phyloP scores from a whole-genome alignment of 2,888 invertebrate genomes.

The Euplexia lucipara region DNA sequence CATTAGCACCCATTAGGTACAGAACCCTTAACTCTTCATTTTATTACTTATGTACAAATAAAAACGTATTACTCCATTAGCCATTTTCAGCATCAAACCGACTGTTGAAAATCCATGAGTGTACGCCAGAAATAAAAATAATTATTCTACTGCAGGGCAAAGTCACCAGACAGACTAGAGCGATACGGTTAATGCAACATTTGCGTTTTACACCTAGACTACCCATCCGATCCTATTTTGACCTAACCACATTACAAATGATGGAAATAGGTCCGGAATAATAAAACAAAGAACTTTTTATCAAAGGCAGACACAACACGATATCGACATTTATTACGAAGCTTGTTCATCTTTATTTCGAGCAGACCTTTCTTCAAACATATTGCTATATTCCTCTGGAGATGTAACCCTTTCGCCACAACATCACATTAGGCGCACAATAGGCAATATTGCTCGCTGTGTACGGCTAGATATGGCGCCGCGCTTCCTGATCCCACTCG shows the following conservation, averaged over 20 bases:
- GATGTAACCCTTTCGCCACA: constrained; percentile 20
- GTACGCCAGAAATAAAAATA: neutral
- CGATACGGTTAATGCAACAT: neutral
- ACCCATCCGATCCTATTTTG: neutral
- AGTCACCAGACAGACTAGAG: neutral
- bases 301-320: constrained; percentile 5
- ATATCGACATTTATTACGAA: constrained; percentile 10
- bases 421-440: constrained; percentile 34
- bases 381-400: constrained; percentile 34
- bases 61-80: too few relatives aligned
- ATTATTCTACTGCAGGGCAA: neutral
- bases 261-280: neutral
- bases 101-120: neutral
- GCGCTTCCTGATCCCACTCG: constrained; percentile 33
- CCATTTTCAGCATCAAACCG: too few relatives aligned
- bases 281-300: neutral
- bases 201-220: neutral
- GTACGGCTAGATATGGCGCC: constrained; percentile 28
- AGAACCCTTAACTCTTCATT: neutral
- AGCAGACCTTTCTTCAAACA: constrained; percentile 3
- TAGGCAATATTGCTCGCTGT: constrained; percentile 23
- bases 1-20: too few relatives aligned
- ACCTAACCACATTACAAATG: neutral
- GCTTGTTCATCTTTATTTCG: constrained; percentile 5
- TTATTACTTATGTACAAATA: too few relatives aligned